These are phyloP conservation scores for Synchiropus splendidus DNA, from an alignment of 2,113 vertebrate species.

Conservation along the genomic window DNA sequence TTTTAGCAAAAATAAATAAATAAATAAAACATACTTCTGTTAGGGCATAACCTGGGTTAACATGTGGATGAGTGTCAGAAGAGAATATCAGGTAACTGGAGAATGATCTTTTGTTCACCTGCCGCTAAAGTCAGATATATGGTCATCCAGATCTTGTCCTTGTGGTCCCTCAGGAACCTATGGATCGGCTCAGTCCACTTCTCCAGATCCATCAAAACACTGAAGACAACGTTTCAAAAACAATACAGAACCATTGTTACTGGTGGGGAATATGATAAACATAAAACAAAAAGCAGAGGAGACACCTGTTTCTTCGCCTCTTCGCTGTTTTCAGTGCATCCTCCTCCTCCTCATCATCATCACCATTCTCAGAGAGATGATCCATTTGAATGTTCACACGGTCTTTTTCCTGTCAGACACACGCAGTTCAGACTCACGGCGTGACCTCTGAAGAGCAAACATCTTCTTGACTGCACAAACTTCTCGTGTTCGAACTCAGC, in stretches of 20 bases:
- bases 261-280: too few species aligned
- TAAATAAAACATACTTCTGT: too few species aligned
- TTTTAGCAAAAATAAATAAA: too few species aligned
- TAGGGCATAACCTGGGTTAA: too few species aligned
- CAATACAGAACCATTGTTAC: too few species aligned
- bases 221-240: not conserved
- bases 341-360: not conserved
- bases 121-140: conserved; percentile 57
- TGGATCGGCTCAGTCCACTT: conserved; percentile 51
- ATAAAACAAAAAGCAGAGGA: too few species aligned
- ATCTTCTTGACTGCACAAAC: too few species aligned
- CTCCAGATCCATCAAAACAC: conserved; percentile 42
- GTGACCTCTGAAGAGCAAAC: not conserved
- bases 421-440: conserved; percentile 1
- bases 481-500: too few species aligned
- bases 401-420: conserved; percentile 16
- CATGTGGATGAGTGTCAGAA: too few species aligned
- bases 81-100: too few species aligned
- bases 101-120: too few species aligned
- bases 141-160: conserved; percentile 38
- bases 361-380: not conserved
- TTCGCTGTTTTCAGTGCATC: not conserved
- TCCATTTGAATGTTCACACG: conserved; percentile 16
- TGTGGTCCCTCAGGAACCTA: conserved; percentile 55
- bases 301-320: conserved; percentile 17